Percentiles rank a stretch among this genome's conserved stretches.
Conservation (phyloP, 2,888 invertebrate species). For the Cyaniris semiargus region DNA sequence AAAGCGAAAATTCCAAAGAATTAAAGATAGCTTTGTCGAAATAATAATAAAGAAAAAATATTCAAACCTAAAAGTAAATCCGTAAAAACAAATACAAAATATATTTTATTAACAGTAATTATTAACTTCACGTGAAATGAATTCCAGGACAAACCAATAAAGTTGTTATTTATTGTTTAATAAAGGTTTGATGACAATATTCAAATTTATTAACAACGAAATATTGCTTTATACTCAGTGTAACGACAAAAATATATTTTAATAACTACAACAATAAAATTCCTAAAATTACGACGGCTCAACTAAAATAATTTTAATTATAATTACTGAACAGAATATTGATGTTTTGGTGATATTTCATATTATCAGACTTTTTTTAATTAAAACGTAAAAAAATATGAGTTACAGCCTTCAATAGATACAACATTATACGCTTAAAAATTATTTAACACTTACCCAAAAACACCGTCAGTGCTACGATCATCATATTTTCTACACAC, state of each 20-base stretch:
- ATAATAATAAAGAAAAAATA: too few relatives aligned
- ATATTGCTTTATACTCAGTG: not conserved
- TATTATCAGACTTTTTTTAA: not conserved
- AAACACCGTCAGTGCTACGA: not conserved
- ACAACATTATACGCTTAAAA: not conserved
- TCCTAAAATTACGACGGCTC: not conserved
- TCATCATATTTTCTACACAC: not conserved
- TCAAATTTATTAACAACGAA: not conserved
- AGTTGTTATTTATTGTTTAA: not conserved
- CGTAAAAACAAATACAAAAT: too few relatives aligned
- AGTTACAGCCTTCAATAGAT: not conserved
- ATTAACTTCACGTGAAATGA: not conserved
- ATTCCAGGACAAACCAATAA: not conserved
- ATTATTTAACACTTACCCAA: constrained; percentile 19
- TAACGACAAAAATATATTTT: not conserved
- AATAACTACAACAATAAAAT: not conserved
- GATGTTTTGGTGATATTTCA: not conserved
- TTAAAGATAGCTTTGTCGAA: too few relatives aligned
- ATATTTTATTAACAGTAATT: too few relatives aligned
- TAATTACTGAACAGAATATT: not conserved
- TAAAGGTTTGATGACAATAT: not conserved
- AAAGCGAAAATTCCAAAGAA: too few relatives aligned
- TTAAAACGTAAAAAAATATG: not conserved
- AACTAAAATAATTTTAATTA: not conserved
- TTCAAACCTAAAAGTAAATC: too few relatives aligned